Evolutionary conservation across 2,888 invertebrate species (phyloP).

Genomic region (Synanthedon myopaeformis): DNA sequence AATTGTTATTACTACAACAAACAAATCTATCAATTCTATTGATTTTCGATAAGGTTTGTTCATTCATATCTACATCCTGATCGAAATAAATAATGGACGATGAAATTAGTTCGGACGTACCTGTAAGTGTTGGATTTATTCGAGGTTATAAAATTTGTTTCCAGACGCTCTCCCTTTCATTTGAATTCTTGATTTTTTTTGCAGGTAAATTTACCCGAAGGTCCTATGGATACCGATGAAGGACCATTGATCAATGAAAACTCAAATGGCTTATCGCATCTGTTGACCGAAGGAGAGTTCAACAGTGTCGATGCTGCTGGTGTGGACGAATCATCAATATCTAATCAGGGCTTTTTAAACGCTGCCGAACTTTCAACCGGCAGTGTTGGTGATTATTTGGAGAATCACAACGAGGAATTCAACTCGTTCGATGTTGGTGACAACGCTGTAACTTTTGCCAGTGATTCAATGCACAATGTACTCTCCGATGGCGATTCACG

Average conservation of each 20-base stretch:
- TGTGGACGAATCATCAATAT: constrained; percentile 57
- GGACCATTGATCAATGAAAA: constrained; percentile 59
- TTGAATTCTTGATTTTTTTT: constrained; percentile 12
- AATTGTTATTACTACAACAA: too few relatives aligned
- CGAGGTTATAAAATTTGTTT: constrained; percentile 7
- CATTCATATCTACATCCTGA: not conserved
- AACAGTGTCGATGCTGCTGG: constrained; percentile 53
- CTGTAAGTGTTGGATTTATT: constrained; percentile 25
- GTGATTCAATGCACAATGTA: constrained; percentile 47
- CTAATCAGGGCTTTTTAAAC: constrained; percentile 59
- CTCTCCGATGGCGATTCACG: constrained; percentile 53
- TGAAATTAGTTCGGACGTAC: constrained; percentile 53
- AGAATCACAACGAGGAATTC: constrained; percentile 46
- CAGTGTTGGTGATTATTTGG: constrained; percentile 60
- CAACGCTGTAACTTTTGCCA: constrained; percentile 55
- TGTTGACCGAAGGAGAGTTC: constrained; percentile 57
- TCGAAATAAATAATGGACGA: constrained; percentile 32
- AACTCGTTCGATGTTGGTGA: constrained; percentile 60
- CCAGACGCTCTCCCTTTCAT: constrained; percentile 8
- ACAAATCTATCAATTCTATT: too few relatives aligned
- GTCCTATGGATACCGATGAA: constrained; percentile 58
- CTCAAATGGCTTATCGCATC: constrained; percentile 57
- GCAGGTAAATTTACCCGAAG: constrained; percentile 52
- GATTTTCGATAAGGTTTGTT: not conserved
- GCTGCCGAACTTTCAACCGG: constrained; percentile 59